Conservation (phyloP, 1,140 invertebrate genomes). For the Cyphomyrmex costatus region DNA sequence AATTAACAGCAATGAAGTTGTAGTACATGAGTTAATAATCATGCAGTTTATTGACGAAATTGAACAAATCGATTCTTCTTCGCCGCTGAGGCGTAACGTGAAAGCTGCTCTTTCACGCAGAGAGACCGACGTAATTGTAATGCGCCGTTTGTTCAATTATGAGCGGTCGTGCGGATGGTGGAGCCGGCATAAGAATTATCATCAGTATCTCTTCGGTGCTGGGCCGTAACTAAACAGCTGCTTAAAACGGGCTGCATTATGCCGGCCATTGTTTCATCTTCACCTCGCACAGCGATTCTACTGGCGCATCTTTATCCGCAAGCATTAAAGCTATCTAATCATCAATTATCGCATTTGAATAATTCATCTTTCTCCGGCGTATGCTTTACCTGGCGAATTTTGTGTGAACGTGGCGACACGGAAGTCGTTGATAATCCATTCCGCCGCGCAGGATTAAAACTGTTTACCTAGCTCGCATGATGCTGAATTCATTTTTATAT, state of each 20-base stretch:
- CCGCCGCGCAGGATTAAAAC: not conserved
- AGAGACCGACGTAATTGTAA: constrained; percentile 33
- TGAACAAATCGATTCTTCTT: constrained; percentile 43
- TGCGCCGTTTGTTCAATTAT: constrained; percentile 60
- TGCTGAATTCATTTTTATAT: not conserved
- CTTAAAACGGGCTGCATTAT: constrained; percentile 45
- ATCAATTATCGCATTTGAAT: constrained; percentile 50
- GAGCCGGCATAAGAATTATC: constrained; percentile 63
- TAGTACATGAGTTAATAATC: constrained; percentile 7
- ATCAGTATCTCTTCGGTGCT: constrained; percentile 67
- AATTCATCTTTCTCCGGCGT: constrained; percentile 38
- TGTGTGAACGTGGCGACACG: not conserved
- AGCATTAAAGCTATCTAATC: constrained; percentile 19
- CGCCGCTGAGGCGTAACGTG: constrained; percentile 40
- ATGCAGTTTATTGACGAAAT: constrained; percentile 49
- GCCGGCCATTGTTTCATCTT: constrained; percentile 10
- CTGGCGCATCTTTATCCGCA: constrained; percentile 7
- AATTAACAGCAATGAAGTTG: not conserved
- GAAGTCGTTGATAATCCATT: constrained; percentile 6
- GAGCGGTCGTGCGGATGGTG: not conserved
- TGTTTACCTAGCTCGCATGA: not conserved
- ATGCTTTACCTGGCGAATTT: not conserved
- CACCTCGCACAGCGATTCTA: constrained; percentile 5
- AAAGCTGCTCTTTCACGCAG: constrained; percentile 60
- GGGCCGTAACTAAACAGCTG: constrained; percentile 74